phyloP scores from a whole-genome alignment of 2,797 vertebrate species.

The Zalophus californianus region DNA sequence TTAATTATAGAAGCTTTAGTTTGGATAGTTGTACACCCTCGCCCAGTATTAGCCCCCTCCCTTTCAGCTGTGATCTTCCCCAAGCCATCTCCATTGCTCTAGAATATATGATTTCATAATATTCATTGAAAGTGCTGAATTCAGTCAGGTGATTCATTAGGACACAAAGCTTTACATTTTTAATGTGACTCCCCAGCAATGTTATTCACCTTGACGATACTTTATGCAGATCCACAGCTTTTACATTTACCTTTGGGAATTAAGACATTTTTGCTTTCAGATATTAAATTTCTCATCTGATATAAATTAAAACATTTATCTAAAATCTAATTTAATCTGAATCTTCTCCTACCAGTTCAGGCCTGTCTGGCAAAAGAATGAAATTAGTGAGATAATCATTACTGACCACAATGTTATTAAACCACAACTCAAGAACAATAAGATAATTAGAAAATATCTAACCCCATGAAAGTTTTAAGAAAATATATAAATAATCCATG shows the following conservation, averaged over 20 bases:
- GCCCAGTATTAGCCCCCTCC: background rate
- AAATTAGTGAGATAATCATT: background rate
- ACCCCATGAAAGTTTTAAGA: background rate
- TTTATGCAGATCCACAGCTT: background rate
- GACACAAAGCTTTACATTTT: background rate
- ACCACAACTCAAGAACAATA: background rate
- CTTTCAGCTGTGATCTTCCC: background rate
- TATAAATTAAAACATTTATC: slow-evolving; percentile 11
- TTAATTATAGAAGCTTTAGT: background rate
- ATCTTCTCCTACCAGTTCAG: background rate
- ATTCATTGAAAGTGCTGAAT: background rate
- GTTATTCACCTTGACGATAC: background rate
- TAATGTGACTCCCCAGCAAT: background rate
- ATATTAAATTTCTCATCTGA: background rate
- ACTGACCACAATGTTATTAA: background rate
- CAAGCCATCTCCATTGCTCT: background rate
- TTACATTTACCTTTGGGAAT: background rate
- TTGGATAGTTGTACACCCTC: background rate
- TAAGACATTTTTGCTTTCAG: background rate
- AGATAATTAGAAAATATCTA: slow-evolving; percentile 1
- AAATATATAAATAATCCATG: background rate
- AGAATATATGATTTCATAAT: background rate
- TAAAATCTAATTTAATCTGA: background rate
- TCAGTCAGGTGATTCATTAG: background rate
- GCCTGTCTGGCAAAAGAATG: background rate